Evolutionary conservation across 2,888 invertebrate species (phyloP), one percentile per base, ranked within the genome.

Genomic region (Dasysyrphus tricinctus): DNA sequence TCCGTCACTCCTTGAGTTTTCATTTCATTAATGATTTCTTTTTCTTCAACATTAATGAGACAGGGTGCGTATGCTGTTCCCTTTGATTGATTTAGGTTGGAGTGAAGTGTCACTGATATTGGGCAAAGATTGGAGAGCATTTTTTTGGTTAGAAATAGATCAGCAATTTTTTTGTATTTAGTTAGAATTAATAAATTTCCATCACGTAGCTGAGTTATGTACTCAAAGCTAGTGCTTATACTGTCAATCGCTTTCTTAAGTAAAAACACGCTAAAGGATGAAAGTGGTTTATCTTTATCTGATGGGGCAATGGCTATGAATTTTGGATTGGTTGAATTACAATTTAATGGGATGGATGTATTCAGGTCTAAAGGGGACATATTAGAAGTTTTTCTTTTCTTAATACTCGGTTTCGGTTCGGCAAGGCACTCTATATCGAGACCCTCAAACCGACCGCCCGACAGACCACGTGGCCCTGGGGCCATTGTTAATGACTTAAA

Each of bases 281-380:
- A 6, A n/a, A 44, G 2, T n/a, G 5, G 5, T n/a, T 7, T n/a
- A n/a, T 44, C n/a, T 1, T 44, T 44, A n/a, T 44, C 44, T n/a
- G 44, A n/a, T 6, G 63, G 29, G 0, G 74, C 39, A 1, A 61
- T 32, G 11, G 42, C 39, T 16, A 74, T 61, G 3, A 73, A 73
- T 61, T 16, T 19, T 11, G 37, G 3, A 39, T 24, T 24, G 24
- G 24, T 2, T 24, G 37, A 39, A 37, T 49, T 29, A 5, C 9
- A 3, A 42, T 14, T 39, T 16, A 0, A n/a, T 19, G 65, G 65
- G 12, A 32, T 34, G 34, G 11, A 12, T 14, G 4, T 29, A 14
- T 54, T 54, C 29, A 54, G 29, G 0, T 29, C 24, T 5, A 54
- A 7, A 29, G 29, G 24, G 5, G 54, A 54, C 29, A 29, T 2